Percentiles rank a stretch among this genome's conserved stretches.
Evolutionary conservation across 2,888 invertebrate genomes (phyloP).

Genomic region (Dynastes grantii): DNA sequence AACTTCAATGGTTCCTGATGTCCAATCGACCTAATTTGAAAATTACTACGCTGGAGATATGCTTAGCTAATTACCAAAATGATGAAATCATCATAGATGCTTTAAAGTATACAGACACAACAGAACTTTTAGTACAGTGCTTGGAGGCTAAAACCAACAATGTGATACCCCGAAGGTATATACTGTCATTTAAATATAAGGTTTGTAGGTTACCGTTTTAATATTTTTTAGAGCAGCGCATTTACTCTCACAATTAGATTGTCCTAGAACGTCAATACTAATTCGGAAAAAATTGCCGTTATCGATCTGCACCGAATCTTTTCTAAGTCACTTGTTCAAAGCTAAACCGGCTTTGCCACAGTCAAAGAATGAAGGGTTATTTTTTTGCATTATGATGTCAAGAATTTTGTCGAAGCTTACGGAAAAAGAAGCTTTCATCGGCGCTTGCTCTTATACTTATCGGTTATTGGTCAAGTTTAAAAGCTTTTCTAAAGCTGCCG

Average conservation of each 20-base stretch:
- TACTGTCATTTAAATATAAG: too few species aligned
- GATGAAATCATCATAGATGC: background rate
- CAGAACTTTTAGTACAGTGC: slow-evolving; percentile 11
- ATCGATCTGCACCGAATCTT: background rate
- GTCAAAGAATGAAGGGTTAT: background rate
- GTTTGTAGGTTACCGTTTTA: background rate
- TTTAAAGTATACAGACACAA: slow-evolving; percentile 22
- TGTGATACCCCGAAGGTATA: slow-evolving; percentile 11
- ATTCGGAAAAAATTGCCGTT: slow-evolving; percentile 18
- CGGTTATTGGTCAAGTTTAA: slow-evolving; percentile 23
- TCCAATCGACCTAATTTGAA: slow-evolving; percentile 27
- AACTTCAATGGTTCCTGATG: slow-evolving; percentile 35
- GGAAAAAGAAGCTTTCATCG: slow-evolving; percentile 28
- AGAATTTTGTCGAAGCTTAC: slow-evolving; percentile 12
- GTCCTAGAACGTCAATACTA: slow-evolving; percentile 10
- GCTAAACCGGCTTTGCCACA: slow-evolving; percentile 39
- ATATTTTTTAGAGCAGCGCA: slow-evolving; percentile 32
- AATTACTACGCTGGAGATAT: slow-evolving; percentile 1
- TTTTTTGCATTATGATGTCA: slow-evolving; percentile 36
- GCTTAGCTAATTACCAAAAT: slow-evolving; percentile 10
- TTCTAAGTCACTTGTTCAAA: slow-evolving; percentile 8
- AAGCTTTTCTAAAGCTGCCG: background rate
- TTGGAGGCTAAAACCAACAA: background rate
- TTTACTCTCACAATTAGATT: slow-evolving; percentile 9
- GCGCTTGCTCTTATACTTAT: slow-evolving; percentile 23